Conservation (phyloP, 2,797 vertebrate species). For the Prunella strophiata region DNA sequence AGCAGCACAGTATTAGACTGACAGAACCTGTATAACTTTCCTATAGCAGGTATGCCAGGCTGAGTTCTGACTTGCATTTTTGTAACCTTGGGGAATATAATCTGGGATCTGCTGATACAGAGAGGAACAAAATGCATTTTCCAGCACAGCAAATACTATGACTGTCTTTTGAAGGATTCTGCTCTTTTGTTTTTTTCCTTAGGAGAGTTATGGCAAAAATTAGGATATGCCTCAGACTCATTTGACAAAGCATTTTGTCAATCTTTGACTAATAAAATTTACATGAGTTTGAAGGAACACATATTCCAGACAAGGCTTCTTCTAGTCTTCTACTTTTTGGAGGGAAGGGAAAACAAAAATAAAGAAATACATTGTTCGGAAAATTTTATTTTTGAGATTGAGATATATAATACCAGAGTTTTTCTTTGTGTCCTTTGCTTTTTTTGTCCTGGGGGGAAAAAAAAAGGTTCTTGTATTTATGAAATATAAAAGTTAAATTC, state of each 20-base stretch:
- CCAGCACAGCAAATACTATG: not conserved
- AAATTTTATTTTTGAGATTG: not conserved
- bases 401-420: not conserved
- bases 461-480: not conserved
- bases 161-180: not conserved
- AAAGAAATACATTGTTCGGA: not conserved
- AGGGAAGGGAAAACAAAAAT: not conserved
- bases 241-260: not conserved
- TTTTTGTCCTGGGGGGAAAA: too few relatives aligned
- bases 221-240: not conserved
- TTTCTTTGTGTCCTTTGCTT: not conserved
- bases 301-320: not conserved
- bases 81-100: not conserved
- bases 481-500: not conserved
- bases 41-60: not conserved
- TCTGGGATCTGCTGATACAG: not conserved
- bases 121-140: not conserved
- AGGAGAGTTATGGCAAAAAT: not conserved
- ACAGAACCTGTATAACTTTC: not conserved
- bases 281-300: fast-evolving
- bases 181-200: not conserved
- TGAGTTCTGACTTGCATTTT: not conserved
- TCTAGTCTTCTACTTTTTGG: not conserved
- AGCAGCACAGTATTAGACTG: not conserved
- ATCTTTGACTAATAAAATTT: not conserved